These are phyloP conservation scores for Actenoides hombroni DNA, from an alignment of 2,113 vertebrate species.

Conservation along the genomic window DNA sequence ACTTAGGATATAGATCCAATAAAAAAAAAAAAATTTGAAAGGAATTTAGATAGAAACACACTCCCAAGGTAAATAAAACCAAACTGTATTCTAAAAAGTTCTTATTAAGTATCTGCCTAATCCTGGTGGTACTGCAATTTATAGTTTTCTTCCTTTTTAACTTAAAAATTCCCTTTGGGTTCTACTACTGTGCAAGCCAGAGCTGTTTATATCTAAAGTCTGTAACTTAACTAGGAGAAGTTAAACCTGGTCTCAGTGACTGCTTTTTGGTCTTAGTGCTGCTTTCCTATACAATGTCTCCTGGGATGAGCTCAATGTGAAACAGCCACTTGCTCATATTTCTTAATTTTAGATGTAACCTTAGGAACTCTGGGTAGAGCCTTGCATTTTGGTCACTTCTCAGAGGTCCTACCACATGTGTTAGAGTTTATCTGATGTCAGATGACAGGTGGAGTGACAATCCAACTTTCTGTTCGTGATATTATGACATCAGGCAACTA, in stretches of 20 bases:
- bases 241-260: background rate
- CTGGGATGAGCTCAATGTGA: background rate
- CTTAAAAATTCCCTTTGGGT: background rate
- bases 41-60: background rate
- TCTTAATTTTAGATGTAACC: background rate
- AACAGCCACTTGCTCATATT: background rate
- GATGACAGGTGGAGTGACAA: background rate
- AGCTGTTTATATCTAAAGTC: background rate
- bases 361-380: background rate
- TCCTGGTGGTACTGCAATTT: background rate
- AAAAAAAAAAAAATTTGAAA: background rate
- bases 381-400: background rate
- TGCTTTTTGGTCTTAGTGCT: background rate
- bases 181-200: background rate
- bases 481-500: background rate
- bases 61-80: background rate
- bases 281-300: background rate
- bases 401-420: background rate
- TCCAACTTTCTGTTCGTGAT: background rate
- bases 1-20: background rate
- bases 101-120: background rate
- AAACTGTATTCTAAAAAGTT: background rate
- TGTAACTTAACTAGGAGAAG: background rate
- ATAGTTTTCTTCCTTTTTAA: background rate
- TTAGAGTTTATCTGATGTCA: background rate